Evolutionary conservation across 2,797 vertebrate genomes (phyloP).

Genomic region (Numenius phaeopus): DNA sequence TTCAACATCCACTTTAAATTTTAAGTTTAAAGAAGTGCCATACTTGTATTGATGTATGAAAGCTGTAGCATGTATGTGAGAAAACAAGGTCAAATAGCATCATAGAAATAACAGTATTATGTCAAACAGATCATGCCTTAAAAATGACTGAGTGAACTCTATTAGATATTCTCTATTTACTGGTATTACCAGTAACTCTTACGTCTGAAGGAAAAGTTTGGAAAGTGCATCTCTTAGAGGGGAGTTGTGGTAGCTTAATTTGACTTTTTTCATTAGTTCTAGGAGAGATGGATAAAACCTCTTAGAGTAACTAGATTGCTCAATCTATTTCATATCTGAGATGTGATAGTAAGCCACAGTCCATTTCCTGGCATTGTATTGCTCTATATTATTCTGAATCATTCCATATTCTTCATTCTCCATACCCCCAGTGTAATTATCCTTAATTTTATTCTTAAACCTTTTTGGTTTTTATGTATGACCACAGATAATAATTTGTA

Average conservation of each 20-base stretch:
- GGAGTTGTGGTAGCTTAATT: not conserved
- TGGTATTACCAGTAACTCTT: not conserved
- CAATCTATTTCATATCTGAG: not conserved
- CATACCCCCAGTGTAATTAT: accelerated
- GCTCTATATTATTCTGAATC: not conserved
- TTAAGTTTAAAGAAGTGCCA: not conserved
- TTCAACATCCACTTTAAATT: not conserved
- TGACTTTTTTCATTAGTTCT: not conserved
- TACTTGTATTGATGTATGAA: not conserved
- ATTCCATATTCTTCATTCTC: not conserved
- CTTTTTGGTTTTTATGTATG: not conserved
- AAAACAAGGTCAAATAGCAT: not conserved
- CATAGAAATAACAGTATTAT: not conserved
- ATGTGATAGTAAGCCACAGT: not conserved
- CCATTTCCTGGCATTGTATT: not conserved
- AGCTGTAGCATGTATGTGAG: not conserved
- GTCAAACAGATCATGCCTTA: not conserved
- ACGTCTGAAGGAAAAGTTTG: not conserved
- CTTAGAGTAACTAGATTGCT: not conserved
- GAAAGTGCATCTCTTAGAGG: not conserved
- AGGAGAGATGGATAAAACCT: not conserved
- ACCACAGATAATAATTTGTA: not conserved
- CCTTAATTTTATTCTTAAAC: not conserved
- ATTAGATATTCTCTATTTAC: not conserved
- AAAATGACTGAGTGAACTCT: not conserved